These are phyloP conservation scores for Semaprochilodus insignis DNA, from an alignment of 2,797 vertebrate species.

Conservation along the genomic window DNA sequence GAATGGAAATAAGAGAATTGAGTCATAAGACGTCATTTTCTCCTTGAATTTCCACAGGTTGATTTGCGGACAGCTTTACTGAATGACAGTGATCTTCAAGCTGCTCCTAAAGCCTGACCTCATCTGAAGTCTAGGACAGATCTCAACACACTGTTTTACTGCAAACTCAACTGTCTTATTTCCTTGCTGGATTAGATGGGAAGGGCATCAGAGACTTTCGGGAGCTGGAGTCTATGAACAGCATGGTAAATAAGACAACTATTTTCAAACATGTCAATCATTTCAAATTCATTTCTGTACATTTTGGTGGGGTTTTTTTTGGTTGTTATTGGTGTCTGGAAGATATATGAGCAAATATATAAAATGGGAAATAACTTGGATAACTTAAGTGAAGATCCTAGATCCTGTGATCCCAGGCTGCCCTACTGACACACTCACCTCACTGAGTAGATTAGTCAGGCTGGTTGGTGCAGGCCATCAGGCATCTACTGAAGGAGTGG, in stretches of 20 bases:
- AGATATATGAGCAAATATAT: not conserved
- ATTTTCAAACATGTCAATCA: not conserved
- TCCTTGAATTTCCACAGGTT: conserved; percentile 43
- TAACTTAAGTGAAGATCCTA: not conserved
- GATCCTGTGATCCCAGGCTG: conserved; percentile 16
- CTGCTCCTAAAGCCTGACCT: conserved; percentile 13
- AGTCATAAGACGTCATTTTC: not conserved
- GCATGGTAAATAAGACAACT: conserved; percentile 67
- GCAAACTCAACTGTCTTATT: not conserved
- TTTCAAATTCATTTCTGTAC: not conserved
- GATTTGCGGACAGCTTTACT: conserved; percentile 46
- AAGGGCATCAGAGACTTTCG: conserved; percentile 45
- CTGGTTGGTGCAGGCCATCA: conserved; percentile 27
- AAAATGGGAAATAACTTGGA: not conserved
- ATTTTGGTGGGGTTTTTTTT: not conserved
- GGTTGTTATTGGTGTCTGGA: not conserved
- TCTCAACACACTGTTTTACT: conserved; percentile 3
- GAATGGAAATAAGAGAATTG: conserved; percentile 1
- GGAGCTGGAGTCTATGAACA: conserved; percentile 57
- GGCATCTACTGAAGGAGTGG: conserved; percentile 23
- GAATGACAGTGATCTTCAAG: not conserved
- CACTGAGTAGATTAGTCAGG: conserved; percentile 43
- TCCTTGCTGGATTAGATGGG: conserved; percentile 56
- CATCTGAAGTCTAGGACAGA: conserved; percentile 17
- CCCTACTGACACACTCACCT: conserved; percentile 47